Conservation (phyloP, 2,888 invertebrate genomes). For the Stenodema calcarata region DNA sequence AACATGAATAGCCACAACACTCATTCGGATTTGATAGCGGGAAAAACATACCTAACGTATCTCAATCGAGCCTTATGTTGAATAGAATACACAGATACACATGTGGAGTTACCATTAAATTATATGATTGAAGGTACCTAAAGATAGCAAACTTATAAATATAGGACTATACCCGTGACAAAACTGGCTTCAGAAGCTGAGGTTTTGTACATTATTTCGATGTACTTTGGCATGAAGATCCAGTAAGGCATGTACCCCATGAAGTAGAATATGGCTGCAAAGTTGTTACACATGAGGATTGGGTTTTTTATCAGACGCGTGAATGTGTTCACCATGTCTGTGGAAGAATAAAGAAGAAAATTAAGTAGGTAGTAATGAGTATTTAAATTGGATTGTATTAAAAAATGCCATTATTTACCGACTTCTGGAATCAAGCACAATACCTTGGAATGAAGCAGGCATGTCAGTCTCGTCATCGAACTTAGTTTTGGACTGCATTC, state of each 20-base stretch:
- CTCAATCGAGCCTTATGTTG: no score
- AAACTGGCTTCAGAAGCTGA: conserved; percentile 78
- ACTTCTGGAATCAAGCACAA: no score
- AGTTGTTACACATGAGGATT: conserved; percentile 74
- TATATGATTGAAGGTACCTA: no score
- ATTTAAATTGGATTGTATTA: no score
- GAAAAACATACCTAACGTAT: no score
- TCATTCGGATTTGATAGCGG: no score
- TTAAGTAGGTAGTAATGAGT: no score
- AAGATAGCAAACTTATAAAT: no score
- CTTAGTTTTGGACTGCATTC: conserved; percentile 52
- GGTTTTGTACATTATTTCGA: conserved; percentile 80
- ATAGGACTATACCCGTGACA: conserved; percentile 67
- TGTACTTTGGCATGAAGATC: conserved; percentile 83
- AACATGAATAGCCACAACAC: no score
- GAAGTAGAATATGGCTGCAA: conserved; percentile 76
- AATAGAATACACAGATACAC: no score
- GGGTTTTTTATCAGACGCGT: conserved; percentile 70
- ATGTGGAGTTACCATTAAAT: no score
- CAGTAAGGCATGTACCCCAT: conserved; percentile 77
- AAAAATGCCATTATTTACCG: no score
- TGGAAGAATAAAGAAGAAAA: not conserved
- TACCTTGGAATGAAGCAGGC: conserved; percentile 63
- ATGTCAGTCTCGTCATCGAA: conserved; percentile 59
- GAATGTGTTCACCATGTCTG: conserved; percentile 71